Evolutionary conservation across 2,113 vertebrate genomes (phyloP), one percentile per base, ranked within the genome.

Genomic region (Anguilla japonica): DNA sequence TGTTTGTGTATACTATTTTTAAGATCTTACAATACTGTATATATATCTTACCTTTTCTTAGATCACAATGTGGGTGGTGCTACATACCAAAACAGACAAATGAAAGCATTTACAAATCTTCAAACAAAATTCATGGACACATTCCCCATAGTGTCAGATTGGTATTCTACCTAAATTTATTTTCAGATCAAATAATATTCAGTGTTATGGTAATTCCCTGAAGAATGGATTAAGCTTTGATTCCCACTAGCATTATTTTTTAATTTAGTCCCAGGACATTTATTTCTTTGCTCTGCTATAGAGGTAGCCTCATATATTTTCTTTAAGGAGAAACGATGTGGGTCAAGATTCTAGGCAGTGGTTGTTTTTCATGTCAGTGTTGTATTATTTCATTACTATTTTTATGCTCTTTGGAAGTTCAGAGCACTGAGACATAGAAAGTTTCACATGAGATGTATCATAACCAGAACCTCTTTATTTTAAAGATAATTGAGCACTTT

Each of bases 181-280:
- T 75, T 34, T 34, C 7, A 75, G 71, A 75, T 75, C n/a, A 75
- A 75, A 71, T 71, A n/a, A 20, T n/a, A 20, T n/a, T n/a, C 20
- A 22, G 71, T 75, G 71, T 11, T 75, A 29, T 34, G 5, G 26
- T 75, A 34, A 75, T 75, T 75, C 71, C 71, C 71, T n/a, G 26
- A 34, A 34, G 71, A 34, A 34, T 11, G 71, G 5, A 75, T 34
- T 75, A n/a, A 75, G 71, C 9, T 26, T 13, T n/a, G n/a, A 75
- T 3, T 75, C 71, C n/a, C n/a, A 75, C 9, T 13, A 6, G 71
- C 71, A 75, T 75, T 75, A 75, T 75, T 75, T 34, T 75, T 75
- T 75, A 75, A 75, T 75, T 75, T 75, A 75, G n/a, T 75, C 71
- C 71, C 71, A 75, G 11, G 71, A 75, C n/a, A 75, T 26, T 29